Evolutionary conservation across 2,113 vertebrate genomes (phyloP), one percentile per base, ranked within the genome.

Genomic region (Neotragus moschatus): DNA sequence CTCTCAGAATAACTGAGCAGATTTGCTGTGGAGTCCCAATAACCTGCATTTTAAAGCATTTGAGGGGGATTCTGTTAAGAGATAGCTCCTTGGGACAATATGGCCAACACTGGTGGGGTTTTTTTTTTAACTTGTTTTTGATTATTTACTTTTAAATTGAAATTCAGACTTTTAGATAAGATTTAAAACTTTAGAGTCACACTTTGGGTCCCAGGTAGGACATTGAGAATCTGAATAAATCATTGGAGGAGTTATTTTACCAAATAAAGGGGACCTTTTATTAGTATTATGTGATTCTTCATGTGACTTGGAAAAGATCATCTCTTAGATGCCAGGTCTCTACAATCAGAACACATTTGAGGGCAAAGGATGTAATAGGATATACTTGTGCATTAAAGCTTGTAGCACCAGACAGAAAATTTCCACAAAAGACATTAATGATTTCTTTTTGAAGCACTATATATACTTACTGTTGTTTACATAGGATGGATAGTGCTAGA

Each of bases 61-160:
- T 84, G 16, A 80, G 8, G 33, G 66, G 8, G 17, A 49, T 66
- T 94, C 45, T 96, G 39, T 95, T 86, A 61, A 43, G 47, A 49
- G n/a, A 13, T 73, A 17, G 12, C 33, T 70, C 36, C 55, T 6
- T 88, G 51, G 30, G 17, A 87, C 36, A 96, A 89, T 84, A 55
- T 73, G 39, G 17, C 3, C 43, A 82, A 43, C 17, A 13, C n/a
- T n/a, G n/a, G n/a, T n/a, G n/a, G n/a, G n/a, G n/a, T 11, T 36
- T 70, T 70, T 12, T 88, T 88, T 81, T 85, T 28, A 80, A 16
- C 28, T 97, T 88, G 56, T 86, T 66, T 96, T 94, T 95, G 39
- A 36, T 90, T 84, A 25, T 47, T 90, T 96, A 53, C 60, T 86
- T 88, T 94, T 55, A 84, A 88, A 53, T 33, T n/a, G 39, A 88